Evolutionary conservation across 2,113 vertebrate genomes (phyloP), one percentile per base, ranked within the genome.

Genomic region (Sakesphorus luctuosus): DNA sequence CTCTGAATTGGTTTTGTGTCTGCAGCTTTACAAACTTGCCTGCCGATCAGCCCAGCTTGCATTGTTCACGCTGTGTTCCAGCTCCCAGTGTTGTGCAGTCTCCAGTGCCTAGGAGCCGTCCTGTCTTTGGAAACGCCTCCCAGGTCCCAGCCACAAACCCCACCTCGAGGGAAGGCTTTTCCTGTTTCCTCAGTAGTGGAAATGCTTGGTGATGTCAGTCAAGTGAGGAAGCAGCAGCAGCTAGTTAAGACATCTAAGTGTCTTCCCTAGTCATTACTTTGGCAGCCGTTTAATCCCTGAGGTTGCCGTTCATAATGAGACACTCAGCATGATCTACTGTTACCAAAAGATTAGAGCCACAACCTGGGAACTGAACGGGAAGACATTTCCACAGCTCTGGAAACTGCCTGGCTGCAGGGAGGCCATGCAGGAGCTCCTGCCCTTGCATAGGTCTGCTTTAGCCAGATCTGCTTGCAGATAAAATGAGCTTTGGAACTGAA

Each of bases 261-360:
- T 72, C 79, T 95, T 94, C 76, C 90, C 72, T 52, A 50, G 68
- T 62, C 52, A 55, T 88, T 88, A 66, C 47, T 88, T 90, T 84
- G 93, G 83, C 93, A 96, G 94, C 90, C 95, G 82, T 77, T 95
- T 93, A 87, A 95, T 96, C 93, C 95, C 83, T 38, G 76, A 92
- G 88, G 79, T 94, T 96, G 92, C 90, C 65, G 43, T 94, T 94
- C 92, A 84, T 93, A 93, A 96, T 90, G 96, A 96, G 90, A 95
- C 94, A 72, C 85, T 15, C 79, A 78, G 69, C 17, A 4, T 91
- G 91, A 79, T 95, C 69, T 90, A 1, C 4, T 95, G 83, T 87
- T 97, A 93, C 86, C 90, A 73, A 40, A 81, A 91, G 91, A 84
- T 91, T 44, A 89, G 79, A 58, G 85, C 53, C 0, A 1, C 65